These are phyloP conservation scores for Doryteuthis pealeii DNA, from an alignment of 1,140 invertebrate genomes.

Conservation along the genomic window DNA sequence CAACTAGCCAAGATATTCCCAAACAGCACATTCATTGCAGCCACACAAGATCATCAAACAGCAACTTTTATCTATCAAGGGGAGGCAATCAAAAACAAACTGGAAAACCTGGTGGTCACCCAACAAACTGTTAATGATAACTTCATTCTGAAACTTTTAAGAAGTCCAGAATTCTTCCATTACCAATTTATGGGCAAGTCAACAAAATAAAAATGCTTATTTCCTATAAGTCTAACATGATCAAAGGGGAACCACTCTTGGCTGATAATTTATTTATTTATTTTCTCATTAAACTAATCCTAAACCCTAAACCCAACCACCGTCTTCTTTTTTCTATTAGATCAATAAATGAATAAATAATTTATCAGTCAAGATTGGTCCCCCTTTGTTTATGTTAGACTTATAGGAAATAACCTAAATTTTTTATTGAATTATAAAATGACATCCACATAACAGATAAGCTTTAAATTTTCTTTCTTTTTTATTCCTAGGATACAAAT, in stretches of 20 bases:
- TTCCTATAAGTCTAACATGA: too few species aligned
- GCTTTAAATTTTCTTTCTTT: conserved; percentile 12
- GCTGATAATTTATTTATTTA: too few species aligned
- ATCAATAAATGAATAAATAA: too few species aligned
- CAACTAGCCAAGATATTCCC: too few species aligned
- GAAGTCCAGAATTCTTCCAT: conserved; percentile 17
- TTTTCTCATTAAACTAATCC: too few species aligned
- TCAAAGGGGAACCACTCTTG: too few species aligned
- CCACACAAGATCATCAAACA: background rate
- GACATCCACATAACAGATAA: background rate
- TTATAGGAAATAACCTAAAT: too few species aligned
- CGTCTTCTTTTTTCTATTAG: too few species aligned
- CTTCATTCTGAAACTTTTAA: conserved; percentile 6
- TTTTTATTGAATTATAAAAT: background rate
- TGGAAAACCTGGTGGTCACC: background rate
- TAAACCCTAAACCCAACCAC: too few species aligned
- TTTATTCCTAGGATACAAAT: background rate
- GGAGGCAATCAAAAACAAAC: background rate
- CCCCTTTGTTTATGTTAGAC: too few species aligned
- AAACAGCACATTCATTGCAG: background rate
- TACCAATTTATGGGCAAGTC: conserved; percentile 20
- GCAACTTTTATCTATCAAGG: background rate
- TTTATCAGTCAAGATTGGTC: too few species aligned
- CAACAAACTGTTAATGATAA: background rate
- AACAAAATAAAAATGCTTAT: background rate